These are phyloP conservation scores for Plodia interpunctella DNA, from an alignment of 1,140 invertebrate species.

Conservation along the genomic window DNA sequence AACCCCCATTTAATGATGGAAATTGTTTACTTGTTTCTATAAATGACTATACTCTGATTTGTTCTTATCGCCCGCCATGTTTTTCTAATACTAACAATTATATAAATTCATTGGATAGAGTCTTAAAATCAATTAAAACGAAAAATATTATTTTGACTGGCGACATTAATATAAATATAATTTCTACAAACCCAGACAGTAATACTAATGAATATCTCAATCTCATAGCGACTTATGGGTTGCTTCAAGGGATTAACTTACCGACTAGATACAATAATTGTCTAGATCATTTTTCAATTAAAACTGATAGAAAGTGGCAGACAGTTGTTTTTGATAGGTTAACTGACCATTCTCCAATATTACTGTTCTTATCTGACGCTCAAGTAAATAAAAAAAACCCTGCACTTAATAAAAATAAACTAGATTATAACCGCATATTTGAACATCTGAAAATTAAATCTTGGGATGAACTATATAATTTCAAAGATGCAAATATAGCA, in stretches of 20 bases:
- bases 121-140: neutral
- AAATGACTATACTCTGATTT: neutral
- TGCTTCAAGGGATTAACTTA: neutral
- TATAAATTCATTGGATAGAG: neutral
- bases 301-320: no score
- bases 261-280: conserved; percentile 9
- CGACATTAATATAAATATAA: conserved; percentile 15
- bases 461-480: no score
- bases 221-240: conserved; percentile 2
- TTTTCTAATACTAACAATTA: neutral
- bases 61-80: conserved; percentile 1
- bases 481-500: neutral
- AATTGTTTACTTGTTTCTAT: neutral
- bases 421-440: no score
- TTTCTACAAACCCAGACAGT: no score
- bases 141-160: neutral
- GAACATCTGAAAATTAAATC: neutral
- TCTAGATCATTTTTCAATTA: conserved; percentile 13
- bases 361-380: no score
- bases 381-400: no score
- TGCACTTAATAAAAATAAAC: no score
- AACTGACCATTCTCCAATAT: conserved; percentile 4
- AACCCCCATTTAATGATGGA: conserved; percentile 2
- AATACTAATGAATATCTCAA: neutral
- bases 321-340: no score